Evolutionary conservation across 2,888 invertebrate species (phyloP), one percentile per base, ranked within the genome.

Genomic region (Selenia dentaria): DNA sequence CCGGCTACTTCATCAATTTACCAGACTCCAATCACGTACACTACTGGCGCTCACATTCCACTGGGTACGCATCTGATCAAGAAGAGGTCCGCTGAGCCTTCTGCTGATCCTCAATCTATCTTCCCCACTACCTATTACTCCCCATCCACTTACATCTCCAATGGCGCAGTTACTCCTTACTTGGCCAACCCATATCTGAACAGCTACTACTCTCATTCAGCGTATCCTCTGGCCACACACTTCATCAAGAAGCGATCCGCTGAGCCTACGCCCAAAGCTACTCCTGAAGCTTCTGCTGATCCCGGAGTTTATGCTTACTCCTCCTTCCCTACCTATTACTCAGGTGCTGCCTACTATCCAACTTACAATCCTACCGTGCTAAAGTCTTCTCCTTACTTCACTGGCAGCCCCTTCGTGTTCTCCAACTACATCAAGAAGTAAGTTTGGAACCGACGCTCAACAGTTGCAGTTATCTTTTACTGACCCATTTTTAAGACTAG

Each of bases 191-290:
- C 53, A 24, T 38, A 31, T 29, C 8, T 38, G 41, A 9, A 13
- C 25, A 25, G 24, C 22, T 34, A 35, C 49, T 48, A 45, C 37
- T 39, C 38, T 18, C 40, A 41, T 9, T 4, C 34, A n/a, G n/a
- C n/a, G 5, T 18, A 28, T 14, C 75, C 79, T 22, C 55, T 75
- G 9, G 12, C 53, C 6, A 37, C 70, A 6, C 80, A 79, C 43
- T 64, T 71, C 20, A 80, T 80, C 49, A 80, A 80, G 66, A 79
- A 80, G 49, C 71, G 78, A n/a, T 77, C 76, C 4, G 69, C 68
- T 25, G 40, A 42, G 28, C 24, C 42, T 54, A 35, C 11, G 42
- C 36, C 47, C 11, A 40, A 41, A 18, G 32, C 47, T 12, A 20
- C 32, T 18, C 33, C 45, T n/a, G 39, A n/a, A n/a, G n/a, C n/a